These are phyloP conservation scores for Seira sanloemensis DNA, from an alignment of 2,888 invertebrate species.

Conservation along the genomic window DNA sequence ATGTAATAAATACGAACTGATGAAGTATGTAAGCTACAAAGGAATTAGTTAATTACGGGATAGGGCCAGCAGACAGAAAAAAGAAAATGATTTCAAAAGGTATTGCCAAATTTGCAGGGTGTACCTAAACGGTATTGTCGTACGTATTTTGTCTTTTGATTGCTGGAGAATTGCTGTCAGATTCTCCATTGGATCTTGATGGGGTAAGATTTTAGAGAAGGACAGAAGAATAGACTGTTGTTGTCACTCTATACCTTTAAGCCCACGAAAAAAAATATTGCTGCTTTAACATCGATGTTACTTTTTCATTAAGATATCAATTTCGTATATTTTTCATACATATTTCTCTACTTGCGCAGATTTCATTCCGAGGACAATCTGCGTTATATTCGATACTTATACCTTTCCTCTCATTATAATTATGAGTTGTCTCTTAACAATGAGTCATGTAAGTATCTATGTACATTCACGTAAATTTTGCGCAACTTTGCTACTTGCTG, in stretches of 20 bases:
- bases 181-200: not conserved
- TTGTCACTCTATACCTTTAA: not conserved
- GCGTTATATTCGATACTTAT: too few species aligned
- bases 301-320: not conserved
- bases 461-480: too few species aligned
- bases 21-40: too few species aligned
- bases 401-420: too few species aligned
- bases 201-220: not conserved
- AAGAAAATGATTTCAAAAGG: not conserved
- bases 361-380: too few species aligned
- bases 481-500: too few species aligned
- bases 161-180: not conserved
- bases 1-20: not conserved
- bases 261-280: not conserved
- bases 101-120: slow-evolving; percentile 7
- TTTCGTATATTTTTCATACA: not conserved
- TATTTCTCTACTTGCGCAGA: too few species aligned
- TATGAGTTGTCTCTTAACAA: too few species aligned
- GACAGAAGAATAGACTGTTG: not conserved
- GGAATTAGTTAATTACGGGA: too few species aligned
- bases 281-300: not conserved
- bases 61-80: too few species aligned
- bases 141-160: too few species aligned
- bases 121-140: not conserved
- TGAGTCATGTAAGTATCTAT: too few species aligned